Conservation (phyloP, 2,113 vertebrate species). For the Mustela lutreola region DNA sequence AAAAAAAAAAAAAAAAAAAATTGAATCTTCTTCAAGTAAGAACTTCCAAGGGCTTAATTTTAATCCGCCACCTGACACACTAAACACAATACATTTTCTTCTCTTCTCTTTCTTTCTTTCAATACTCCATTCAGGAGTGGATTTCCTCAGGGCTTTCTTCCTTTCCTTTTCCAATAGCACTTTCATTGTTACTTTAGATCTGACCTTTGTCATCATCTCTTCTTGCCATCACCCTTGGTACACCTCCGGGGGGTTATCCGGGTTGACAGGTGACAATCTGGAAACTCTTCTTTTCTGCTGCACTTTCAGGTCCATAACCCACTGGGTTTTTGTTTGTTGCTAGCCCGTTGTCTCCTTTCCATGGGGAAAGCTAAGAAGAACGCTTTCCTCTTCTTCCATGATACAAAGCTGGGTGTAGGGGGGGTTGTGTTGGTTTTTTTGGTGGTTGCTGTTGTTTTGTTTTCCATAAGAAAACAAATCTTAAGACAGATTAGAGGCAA, state of each 20-base stretch:
- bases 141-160: conserved; percentile 70
- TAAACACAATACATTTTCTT: conserved; percentile 70
- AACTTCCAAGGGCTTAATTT: conserved; percentile 51
- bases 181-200: conserved; percentile 66
- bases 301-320: conserved; percentile 70
- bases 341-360: conserved; percentile 62
- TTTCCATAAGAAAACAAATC: neutral
- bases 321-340: conserved; percentile 7
- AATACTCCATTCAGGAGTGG: conserved; percentile 4
- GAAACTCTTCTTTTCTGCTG: conserved; percentile 67
- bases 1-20: neutral
- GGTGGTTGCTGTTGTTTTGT: neutral
- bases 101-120: conserved; percentile 34
- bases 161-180: conserved; percentile 75
- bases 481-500: neutral
- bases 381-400: conserved; percentile 17
- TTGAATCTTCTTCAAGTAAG: neutral
- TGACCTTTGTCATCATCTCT: conserved; percentile 77
- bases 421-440: neutral
- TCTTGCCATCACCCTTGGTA: conserved; percentile 76
- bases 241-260: conserved; percentile 71
- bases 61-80: conserved; percentile 68
- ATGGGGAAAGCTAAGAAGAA: conserved; percentile 17
- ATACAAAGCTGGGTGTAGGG: conserved; percentile 25
- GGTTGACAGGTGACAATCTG: conserved; percentile 76